Evolutionary conservation across 1,140 invertebrate genomes (phyloP), one percentile per base, ranked within the genome.

Genomic region (Zaprionus kolodkinae): DNA sequence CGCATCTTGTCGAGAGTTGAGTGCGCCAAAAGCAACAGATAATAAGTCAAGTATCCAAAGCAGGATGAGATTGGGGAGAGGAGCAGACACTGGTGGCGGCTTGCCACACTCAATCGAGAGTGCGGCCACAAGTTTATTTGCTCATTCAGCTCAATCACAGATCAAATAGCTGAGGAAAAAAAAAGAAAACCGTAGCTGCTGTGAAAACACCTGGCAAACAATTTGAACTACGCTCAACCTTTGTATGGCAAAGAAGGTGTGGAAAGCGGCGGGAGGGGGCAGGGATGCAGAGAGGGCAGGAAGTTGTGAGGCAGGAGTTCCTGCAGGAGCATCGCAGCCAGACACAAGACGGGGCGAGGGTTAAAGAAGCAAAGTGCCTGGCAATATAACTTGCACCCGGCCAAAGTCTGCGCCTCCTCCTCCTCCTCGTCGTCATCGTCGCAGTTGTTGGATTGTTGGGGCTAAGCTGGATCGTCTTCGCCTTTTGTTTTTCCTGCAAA

Each of bases 131-230:
- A 87, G 84, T 87, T 88, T 88, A 89, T 87, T 87, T 89, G 80
- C 85, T 84, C 85, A 72, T 88, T 87, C 80, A 87, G 80, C 84
- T 88, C 85, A 87, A 88, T 89, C 84, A 87, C 84, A 84, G 85
- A 89, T 84, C 85, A 87, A 87, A 87, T 89, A 87, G 77, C 85
- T 67, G 66, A 72, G 62, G 75, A 87, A 83, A 87, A 88, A 48
- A 72, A 57, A 75, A 87, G 80, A 87, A 88, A 48, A 48, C 38
- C 33, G 9, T 30, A 72, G 83, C 66, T 76, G 83, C 75, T 67
- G 56, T 71, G 75, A 81, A 81, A 86, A 86, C 86, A 86, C 84
- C 85, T 89, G 73, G 84, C 80, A 89, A 87, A 87, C 84, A 88
- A 87, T 87, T 87, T 87, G 80, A 87, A 87, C 84, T 87, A 66